Percentiles rank a stretch among this genome's conserved stretches.
These are phyloP conservation scores for Lipotes vexillifer DNA, from an alignment of 2,113 vertebrate species.

Conservation along the genomic window DNA sequence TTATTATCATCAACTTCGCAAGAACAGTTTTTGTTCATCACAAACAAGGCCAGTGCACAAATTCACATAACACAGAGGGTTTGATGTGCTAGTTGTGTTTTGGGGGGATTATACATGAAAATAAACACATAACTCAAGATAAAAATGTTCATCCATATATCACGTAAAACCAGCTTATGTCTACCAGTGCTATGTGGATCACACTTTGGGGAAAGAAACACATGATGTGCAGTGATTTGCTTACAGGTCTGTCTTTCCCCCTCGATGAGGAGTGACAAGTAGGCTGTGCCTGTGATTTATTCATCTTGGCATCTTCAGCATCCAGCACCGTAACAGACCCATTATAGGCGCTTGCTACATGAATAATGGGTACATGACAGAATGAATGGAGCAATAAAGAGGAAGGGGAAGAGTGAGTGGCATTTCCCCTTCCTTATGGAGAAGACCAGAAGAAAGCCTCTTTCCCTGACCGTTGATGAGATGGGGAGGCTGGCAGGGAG, in stretches of 20 bases:
- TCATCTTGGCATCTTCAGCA: neutral
- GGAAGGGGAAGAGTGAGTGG: neutral
- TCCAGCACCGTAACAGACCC: neutral
- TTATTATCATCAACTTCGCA: neutral
- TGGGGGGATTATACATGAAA: neutral
- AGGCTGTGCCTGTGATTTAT: neutral
- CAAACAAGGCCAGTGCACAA: neutral
- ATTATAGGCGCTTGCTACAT: neutral
- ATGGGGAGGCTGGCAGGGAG: neutral
- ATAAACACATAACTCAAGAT: neutral
- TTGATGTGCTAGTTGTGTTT: neutral
- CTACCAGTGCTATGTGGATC: accelerated
- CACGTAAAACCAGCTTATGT: neutral
- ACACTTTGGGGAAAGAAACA: no score
- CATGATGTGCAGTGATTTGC: accelerated
- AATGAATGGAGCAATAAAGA: neutral
- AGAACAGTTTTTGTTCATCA: neutral
- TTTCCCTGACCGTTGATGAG: neutral
- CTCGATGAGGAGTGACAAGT: accelerated
- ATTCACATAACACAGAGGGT: neutral
- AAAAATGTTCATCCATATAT: neutral
- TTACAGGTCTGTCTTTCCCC: no score
- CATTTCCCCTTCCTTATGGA: neutral
- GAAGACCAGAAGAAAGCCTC: neutral
- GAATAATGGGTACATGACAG: neutral